Evolutionary conservation across 2,888 invertebrate species (phyloP), one percentile per base, ranked within the genome.

Genomic region (Stratiomys singularior): DNA sequence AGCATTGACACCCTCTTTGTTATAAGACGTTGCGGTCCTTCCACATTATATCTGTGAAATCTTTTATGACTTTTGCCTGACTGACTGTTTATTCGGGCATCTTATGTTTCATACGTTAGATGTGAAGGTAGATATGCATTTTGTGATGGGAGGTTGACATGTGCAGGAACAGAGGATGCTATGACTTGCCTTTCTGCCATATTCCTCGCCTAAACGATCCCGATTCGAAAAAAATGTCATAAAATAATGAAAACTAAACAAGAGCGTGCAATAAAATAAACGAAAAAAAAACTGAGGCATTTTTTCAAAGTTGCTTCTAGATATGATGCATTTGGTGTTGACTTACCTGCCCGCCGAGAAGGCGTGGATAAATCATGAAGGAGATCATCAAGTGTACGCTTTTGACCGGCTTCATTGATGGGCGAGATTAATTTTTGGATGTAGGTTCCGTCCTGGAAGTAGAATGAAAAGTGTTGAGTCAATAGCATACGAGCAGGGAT

Each of bases 281-380:
- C 3, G n/a, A n/a, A n/a, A n/a, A n/a, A n/a, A n/a, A n/a, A n/a
- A n/a, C n/a, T n/a, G n/a, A n/a, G n/a, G 21, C 67, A 67, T 37
- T 30, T 27, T 25, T 15, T n/a, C 1, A 25, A 46, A 46, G 46
- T 23, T 23, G 21, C 18, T 58, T 63, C 21, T 2, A 64, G 28
- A 37, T 28, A 64, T 18, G 1, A 64, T 52, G 52, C n/a, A 15
- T 52, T 37, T 37, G 37, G 15, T 52, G 60, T 0, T 44, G 21
- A 83, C 85, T 85, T 83, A 87, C 87, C 85, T 82, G 86, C 86
- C 83, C 84, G 84, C 79, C 84, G 83, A 81, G 81, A 83, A 83
- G 85, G 83, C 83, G 86, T 86, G 76, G 87, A 86, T 81, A 87
- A 83, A 83, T 87, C 86, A 76, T 81, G 81, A 81, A 87, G 82